phyloP scores from a whole-genome alignment of 2,797 vertebrate species.

The Pangasius sanitwongsei region DNA sequence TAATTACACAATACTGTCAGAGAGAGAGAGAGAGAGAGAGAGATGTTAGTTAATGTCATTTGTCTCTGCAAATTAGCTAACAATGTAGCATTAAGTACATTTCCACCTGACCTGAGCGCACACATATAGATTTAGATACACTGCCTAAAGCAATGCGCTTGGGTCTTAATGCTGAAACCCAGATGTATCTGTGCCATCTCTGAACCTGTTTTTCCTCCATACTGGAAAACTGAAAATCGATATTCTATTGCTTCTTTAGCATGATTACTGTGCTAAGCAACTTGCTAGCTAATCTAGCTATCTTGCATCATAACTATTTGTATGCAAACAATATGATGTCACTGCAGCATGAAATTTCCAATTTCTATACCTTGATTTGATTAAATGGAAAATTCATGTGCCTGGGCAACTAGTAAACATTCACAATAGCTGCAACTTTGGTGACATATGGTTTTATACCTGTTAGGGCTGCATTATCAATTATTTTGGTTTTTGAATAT shows the following conservation, averaged over 20 bases:
- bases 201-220: background rate
- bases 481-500: background rate
- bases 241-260: background rate
- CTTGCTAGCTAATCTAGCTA: background rate
- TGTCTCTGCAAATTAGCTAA: slow-evolving; percentile 11
- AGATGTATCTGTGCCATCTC: background rate
- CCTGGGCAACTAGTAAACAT: background rate
- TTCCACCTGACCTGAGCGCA: background rate
- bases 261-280: background rate
- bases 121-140: background rate
- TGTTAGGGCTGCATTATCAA: background rate
- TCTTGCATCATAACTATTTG: background rate
- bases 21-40: background rate
- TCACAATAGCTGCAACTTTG: background rate
- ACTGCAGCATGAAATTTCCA: background rate
- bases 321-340: background rate
- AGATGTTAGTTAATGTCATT: background rate
- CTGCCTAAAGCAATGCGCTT: background rate
- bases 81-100: slow-evolving; percentile 7
- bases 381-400: background rate
- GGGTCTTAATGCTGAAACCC: background rate
- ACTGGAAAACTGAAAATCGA: background rate
- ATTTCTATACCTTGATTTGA: background rate
- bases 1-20: background rate
- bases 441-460: background rate